A percentile compares a stretch with the other conserved stretches of the same genome.
phyloP scores from a whole-genome alignment of 2,113 vertebrate genomes.

The Mobula birostris region DNA sequence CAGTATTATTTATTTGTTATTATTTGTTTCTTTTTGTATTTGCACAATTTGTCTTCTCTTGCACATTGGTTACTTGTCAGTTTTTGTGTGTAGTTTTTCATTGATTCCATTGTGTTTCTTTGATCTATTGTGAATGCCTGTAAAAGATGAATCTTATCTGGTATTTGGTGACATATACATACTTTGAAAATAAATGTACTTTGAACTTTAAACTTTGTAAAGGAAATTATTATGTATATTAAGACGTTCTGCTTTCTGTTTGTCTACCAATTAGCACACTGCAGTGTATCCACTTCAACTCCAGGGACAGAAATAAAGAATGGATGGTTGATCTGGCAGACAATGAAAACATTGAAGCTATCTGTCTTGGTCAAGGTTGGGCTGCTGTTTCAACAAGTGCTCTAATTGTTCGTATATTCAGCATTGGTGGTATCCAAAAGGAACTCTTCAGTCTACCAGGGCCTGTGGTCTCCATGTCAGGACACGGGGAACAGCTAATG shows the following conservation, averaged over 20 bases:
- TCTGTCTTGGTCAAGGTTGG: conserved; percentile 87
- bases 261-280: conserved; percentile 68
- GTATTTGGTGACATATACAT: too few relatives aligned
- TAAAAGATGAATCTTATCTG: too few relatives aligned
- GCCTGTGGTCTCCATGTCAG: conserved; percentile 79
- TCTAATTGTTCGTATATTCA: conserved; percentile 71
- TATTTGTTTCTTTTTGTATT: too few relatives aligned
- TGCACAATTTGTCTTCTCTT: too few relatives aligned
- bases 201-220: background rate
- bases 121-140: too few relatives aligned
- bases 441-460: conserved; percentile 84
- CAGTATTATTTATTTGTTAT: too few relatives aligned
- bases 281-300: conserved; percentile 89
- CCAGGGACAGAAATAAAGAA: conserved; percentile 92
- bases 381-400: conserved; percentile 76
- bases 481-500: conserved; percentile 81
- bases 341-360: conserved; percentile 69
- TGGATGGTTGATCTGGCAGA: conserved; percentile 86
- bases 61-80: too few relatives aligned
- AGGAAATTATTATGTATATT: background rate
- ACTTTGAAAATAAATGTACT: too few relatives aligned
- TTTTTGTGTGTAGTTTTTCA: too few relatives aligned
- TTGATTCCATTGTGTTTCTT: too few relatives aligned
- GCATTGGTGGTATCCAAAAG: conserved; percentile 79
- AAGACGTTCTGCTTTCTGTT: background rate